Evolutionary conservation across 2,113 vertebrate species (phyloP), one percentile per base, ranked within the genome.

Genomic region (Felis chaus): DNA sequence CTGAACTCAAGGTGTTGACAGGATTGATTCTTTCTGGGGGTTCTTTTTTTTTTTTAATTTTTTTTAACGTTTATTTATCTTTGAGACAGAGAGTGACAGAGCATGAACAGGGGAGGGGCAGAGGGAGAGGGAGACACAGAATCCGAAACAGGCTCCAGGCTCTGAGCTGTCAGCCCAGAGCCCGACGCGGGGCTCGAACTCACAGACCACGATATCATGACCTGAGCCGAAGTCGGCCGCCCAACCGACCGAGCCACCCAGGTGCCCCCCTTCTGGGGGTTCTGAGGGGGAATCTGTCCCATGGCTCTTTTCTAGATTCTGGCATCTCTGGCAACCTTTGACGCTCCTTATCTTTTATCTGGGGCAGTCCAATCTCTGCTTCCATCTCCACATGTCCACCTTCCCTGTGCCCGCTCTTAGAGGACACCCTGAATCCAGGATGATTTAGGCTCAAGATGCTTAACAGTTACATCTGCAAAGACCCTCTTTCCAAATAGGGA

Each of bases 201-300:
- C 5, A 41, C 41, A 6, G 41, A 41, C 41, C 7, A 1, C 1
- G 5, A 41, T 0, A 6, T 41, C 5, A 41, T 41, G 41, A 41
- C 41, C 41, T 41, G 41, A 41, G 41, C 41, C 41, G 1, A 41
- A 41, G 41, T 41, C 1, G 41, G 41, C 41, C 41, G 0, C 41
- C 41, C 41, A 41, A 41, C 5, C 5, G 41, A 41, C 41, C 5
- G 1, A 41, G 41, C 41, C 41, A 41, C 41, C 41, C 41, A 41
- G 41, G 41, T 7, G 41, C 41, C 41, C 41, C 41, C 45, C 4
- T 74, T 45, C 55, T 45, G 66, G 65, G 66, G 29, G 29, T 57
- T 31, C 29, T 14, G n/a, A 55, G 57, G n/a, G 55, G 36, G 5
- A 31, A 31, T 39, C 41, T 55, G 25, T 61, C 66, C n/a, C 9